These are phyloP conservation scores for Rynchops niger DNA, from an alignment of 2,113 vertebrate genomes.

Conservation along the genomic window DNA sequence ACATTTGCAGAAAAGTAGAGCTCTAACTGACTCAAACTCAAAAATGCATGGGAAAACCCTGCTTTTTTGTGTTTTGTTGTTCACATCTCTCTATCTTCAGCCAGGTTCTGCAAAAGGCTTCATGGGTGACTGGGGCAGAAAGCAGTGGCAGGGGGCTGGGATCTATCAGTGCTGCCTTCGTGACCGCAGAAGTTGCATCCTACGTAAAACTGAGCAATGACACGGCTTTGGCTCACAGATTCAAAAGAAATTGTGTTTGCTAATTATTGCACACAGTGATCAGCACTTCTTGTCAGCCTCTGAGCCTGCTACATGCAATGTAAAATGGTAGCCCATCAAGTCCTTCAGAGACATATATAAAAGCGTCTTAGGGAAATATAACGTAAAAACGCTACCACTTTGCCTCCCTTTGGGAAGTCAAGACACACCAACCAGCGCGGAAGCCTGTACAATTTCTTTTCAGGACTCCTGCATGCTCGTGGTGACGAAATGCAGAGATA, in stretches of 20 bases:
- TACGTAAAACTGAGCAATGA: background rate
- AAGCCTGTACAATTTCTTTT: background rate
- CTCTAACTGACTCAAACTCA: background rate
- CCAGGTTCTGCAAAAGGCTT: background rate
- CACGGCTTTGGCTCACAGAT: background rate
- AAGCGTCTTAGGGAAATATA: background rate
- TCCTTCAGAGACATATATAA: background rate
- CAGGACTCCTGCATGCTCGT: background rate
- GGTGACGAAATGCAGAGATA: background rate
- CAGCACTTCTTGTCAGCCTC: background rate
- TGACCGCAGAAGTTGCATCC: background rate
- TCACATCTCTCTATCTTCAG: background rate
- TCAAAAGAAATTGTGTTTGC: background rate
- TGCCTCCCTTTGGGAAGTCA: background rate
- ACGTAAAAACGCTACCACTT: background rate
- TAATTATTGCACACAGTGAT: background rate
- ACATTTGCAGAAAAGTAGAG: background rate
- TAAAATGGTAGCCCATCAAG: background rate
- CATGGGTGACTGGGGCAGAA: background rate
- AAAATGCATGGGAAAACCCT: background rate
- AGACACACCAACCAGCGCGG: background rate
- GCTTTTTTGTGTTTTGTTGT: background rate
- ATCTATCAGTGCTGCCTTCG: accelerated
- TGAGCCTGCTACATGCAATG: background rate
- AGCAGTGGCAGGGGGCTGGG: accelerated